phyloP scores from a whole-genome alignment of 1,140 invertebrate genomes.

The Dinothrombium tinctorium region DNA sequence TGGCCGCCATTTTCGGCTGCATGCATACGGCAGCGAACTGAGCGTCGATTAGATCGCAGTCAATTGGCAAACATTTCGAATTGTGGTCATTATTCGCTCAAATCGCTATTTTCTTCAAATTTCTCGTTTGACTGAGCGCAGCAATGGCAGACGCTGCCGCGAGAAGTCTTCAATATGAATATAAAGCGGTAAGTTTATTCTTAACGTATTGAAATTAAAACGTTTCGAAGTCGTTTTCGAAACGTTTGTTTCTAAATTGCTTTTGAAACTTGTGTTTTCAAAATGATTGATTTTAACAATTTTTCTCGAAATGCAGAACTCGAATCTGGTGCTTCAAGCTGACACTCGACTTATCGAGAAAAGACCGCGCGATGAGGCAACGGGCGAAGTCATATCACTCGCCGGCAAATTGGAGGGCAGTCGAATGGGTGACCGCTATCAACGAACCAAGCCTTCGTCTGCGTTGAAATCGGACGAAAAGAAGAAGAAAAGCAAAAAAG shows the following conservation, averaged over 20 bases:
- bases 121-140: no score
- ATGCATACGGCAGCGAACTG: no score
- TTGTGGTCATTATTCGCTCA: no score
- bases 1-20: no score
- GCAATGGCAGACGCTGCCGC: slow-evolving; percentile 98
- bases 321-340: slow-evolving; percentile 97
- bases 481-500: slow-evolving; percentile 34
- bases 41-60: no score
- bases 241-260: neutral
- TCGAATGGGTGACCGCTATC: slow-evolving; percentile 81
- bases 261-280: slow-evolving; percentile 1
- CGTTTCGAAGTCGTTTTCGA: no score
- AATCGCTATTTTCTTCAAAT: no score
- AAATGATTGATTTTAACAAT: slow-evolving; percentile 1
- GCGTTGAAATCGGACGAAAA: slow-evolving; percentile 43
- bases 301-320: slow-evolving; percentile 49
- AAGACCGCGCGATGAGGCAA: slow-evolving; percentile 91
- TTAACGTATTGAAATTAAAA: no score
- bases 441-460: slow-evolving; percentile 61
- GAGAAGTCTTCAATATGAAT: slow-evolving; percentile 92
- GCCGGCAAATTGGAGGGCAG: slow-evolving; percentile 74
- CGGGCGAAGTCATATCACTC: slow-evolving; percentile 88
- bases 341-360: slow-evolving; percentile 92
- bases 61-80: no score
- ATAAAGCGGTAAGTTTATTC: slow-evolving; percentile 73